phyloP scores from a whole-genome alignment of 1,140 invertebrate genomes.

The Drosophila kepulauana region DNA sequence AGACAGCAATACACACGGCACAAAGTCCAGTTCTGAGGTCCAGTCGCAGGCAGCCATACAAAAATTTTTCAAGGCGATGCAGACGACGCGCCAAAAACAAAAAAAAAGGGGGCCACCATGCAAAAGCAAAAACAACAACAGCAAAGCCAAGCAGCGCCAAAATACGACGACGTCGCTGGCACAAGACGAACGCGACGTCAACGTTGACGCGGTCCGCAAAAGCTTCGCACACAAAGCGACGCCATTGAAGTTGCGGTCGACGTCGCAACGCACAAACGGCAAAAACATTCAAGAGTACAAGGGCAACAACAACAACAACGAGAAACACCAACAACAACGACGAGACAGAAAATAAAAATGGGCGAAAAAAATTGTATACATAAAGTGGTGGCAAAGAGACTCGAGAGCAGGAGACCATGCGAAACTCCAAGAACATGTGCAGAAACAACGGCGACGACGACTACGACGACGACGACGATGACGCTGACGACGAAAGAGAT shows the following conservation, averaged over 20 bases:
- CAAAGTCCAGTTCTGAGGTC: constrained; percentile 69
- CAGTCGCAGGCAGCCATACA: constrained; percentile 66
- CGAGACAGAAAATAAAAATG: constrained; percentile 75
- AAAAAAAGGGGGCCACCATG: constrained; percentile 66
- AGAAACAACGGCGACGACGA: constrained; percentile 64
- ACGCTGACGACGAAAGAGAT: constrained; percentile 66
- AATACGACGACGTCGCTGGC: constrained; percentile 35
- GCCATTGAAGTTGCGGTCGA: constrained; percentile 76
- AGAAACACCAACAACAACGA: constrained; percentile 12
- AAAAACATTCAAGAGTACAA: constrained; percentile 77
- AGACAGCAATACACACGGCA: constrained; percentile 5
- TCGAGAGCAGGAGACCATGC: constrained; percentile 46
- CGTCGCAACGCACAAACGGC: constrained; percentile 42
- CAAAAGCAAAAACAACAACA: constrained; percentile 44
- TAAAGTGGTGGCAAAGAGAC: constrained; percentile 54
- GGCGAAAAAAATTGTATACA: constrained; percentile 72
- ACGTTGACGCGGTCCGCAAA: constrained; percentile 59
- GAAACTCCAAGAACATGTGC: constrained; percentile 82
- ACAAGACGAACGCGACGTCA: constrained; percentile 60
- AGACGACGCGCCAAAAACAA: constrained; percentile 81
- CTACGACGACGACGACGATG: constrained; percentile 17
- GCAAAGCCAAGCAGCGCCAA: constrained; percentile 39
- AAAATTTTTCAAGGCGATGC: constrained; percentile 77
- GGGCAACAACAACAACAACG: constrained; percentile 74
- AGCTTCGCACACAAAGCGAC: constrained; percentile 59